phyloP scores from a whole-genome alignment of 2,113 vertebrate species.

The Chloropsis cyanopogon region DNA sequence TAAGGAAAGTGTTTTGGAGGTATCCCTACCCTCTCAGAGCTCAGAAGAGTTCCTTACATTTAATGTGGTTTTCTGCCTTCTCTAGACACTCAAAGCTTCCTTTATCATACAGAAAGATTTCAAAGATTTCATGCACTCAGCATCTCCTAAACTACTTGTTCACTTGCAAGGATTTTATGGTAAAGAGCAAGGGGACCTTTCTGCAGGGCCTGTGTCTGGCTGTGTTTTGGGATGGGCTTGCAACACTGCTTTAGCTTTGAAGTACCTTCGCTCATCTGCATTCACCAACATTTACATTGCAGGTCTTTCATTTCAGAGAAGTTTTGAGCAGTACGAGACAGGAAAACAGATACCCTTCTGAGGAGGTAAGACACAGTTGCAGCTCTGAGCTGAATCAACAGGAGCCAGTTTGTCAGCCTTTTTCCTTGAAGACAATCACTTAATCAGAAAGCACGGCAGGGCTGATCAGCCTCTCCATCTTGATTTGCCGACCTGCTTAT shows the following conservation, averaged over 20 bases:
- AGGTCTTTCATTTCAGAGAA: conserved; percentile 69
- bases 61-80: not conserved
- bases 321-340: not conserved
- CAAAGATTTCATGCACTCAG: not conserved
- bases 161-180: not conserved
- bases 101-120: not conserved
- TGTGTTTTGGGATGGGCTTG: not conserved
- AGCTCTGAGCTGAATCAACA: not conserved
- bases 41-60: not conserved
- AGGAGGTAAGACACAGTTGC: not conserved
- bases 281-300: not conserved
- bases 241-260: not conserved
- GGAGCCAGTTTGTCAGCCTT: not conserved
- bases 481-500: not conserved
- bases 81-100: not conserved
- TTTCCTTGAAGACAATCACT: not conserved
- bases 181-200: not conserved
- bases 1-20: not conserved
- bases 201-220: not conserved
- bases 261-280: not conserved
- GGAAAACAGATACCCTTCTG: not conserved
- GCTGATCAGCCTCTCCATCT: not conserved
- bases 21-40: not conserved
- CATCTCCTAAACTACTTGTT: not conserved
- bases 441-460: not conserved